Percentiles rank a stretch among this genome's conserved stretches.
Evolutionary conservation across 1,140 invertebrate species (phyloP).

Genomic region (Trichonephila clavata): DNA sequence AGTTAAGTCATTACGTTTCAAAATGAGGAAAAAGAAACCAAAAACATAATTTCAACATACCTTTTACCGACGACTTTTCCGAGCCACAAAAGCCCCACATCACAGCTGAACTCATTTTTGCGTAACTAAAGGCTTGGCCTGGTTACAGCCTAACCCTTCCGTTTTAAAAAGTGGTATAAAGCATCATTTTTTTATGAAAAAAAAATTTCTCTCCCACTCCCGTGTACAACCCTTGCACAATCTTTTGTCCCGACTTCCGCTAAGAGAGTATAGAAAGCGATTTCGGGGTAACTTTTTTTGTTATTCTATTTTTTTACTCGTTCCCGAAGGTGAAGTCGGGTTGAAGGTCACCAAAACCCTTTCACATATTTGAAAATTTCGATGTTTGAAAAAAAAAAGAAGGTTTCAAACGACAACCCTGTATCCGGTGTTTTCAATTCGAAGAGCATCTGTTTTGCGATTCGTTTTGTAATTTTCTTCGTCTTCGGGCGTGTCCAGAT

Average conservation of each 20-base stretch:
- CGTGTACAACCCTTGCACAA: not conserved
- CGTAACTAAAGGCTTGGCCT: conserved; percentile 63
- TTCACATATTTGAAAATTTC: conserved; percentile 37
- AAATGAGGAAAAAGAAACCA: not conserved
- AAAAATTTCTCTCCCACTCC: not conserved
- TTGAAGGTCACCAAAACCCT: conserved; percentile 68
- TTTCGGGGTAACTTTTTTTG: conserved; percentile 26
- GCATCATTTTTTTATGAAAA: not conserved
- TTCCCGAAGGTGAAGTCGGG: conserved; percentile 45
- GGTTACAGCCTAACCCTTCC: conserved; percentile 54
- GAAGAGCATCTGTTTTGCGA: conserved; percentile 1
- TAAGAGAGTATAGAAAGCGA: conserved; percentile 7
- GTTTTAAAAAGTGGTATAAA: conserved; percentile 7
- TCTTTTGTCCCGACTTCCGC: conserved; percentile 56
- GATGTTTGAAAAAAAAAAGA: not conserved
- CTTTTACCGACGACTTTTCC: not conserved
- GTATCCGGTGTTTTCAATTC: conserved; percentile 8
- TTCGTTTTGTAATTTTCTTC: not conserved
- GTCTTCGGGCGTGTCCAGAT: not conserved
- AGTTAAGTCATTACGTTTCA: not conserved
- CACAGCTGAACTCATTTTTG: conserved; percentile 40
- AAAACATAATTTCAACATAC: conserved; percentile 11
- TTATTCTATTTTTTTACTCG: not conserved
- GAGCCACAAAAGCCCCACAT: not conserved
- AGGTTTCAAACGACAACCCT: conserved; percentile 1